Base-by-base conservation (phyloP, 2,797 vertebrate species). In the Thripadectes ignobilis region DNA sequence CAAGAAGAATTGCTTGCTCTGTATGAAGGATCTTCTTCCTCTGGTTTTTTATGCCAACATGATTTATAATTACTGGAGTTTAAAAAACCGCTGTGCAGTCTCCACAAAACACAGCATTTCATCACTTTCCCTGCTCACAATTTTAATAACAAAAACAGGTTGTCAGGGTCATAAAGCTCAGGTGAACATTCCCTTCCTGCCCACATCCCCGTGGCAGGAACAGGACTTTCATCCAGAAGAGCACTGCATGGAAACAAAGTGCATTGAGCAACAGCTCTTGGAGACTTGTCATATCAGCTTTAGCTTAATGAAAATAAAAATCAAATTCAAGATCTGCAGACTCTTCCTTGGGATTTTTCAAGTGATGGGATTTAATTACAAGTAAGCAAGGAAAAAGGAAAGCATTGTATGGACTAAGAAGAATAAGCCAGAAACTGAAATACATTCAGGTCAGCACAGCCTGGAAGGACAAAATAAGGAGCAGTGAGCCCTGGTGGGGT, bases 1-100 rank as follows among this genome's bases (percentile, higher is more conserved):
- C 66, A 95, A 95, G 85, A 96, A 96, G 78, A 93, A 96, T 75
- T 48, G 80, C 85, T 92, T 38, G 24, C 76, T 95, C 81, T 85
- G 58, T 63, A 34, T 48, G 89, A 95, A 86, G 85, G 80, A 94
- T 92, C 95, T 80, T 81, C 78, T 72, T 91, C 89, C 79, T 78
- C 57, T 12, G 49, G 46, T 49, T 21, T 62, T 89, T 92, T 61
- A 55, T 72, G 78, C 88, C 89, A 88, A 72, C 49, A 16, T 8
- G 9, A 82, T 34, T 5, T 38, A 34, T 43, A 45, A 93, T 24
- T 38, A 34, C 24, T 48, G 8, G 82, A 80, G 58, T 52, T 77
- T 30, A 71, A 85, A 80, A 23, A 78, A 27, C 7, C 10, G 30
- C 66, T 36, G 34, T 9, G 77, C 86, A 69, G 80, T 3, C 62